phyloP scores from a whole-genome alignment of 2,797 vertebrate species.

The Parauchenoglanis ngamensis region DNA sequence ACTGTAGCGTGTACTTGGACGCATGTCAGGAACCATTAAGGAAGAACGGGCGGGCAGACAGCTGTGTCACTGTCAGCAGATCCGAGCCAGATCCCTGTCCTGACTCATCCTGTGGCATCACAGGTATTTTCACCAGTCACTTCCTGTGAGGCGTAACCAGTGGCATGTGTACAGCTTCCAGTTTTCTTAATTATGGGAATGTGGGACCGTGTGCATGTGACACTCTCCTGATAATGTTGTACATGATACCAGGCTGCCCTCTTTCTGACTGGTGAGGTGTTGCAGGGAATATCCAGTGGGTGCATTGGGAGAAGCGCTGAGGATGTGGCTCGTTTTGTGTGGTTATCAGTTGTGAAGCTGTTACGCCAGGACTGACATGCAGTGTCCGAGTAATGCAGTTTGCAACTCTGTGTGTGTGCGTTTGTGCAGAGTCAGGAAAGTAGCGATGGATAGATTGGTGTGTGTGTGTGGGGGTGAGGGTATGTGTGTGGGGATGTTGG shows the following conservation, averaged over 20 bases:
- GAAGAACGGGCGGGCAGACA: not conserved
- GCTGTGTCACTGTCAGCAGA: slow-evolving; percentile 9
- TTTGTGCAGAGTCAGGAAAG: not conserved
- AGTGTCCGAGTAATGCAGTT: not conserved
- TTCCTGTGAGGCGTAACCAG: slow-evolving; percentile 27
- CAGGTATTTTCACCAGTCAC: slow-evolving; percentile 25
- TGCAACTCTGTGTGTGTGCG: not conserved
- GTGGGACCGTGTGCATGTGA: not conserved
- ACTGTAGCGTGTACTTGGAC: not conserved
- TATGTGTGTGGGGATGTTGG: not conserved
- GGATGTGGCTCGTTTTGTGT: slow-evolving; percentile 17
- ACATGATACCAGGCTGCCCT: slow-evolving; percentile 62
- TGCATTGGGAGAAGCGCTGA: not conserved
- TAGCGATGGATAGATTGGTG: not conserved
- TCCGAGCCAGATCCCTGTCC: slow-evolving; percentile 8
- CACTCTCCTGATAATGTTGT: not conserved
- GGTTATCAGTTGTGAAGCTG: not conserved
- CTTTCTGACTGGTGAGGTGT: slow-evolving; percentile 55
- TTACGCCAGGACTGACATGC: not conserved
- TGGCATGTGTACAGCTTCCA: slow-evolving; percentile 1
- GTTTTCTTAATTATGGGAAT: not conserved
- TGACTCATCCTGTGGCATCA: slow-evolving; percentile 12
- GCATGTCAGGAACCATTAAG: not conserved
- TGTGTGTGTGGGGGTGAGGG: not conserved
- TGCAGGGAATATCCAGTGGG: slow-evolving; percentile 48